Evolutionary conservation across 2,797 vertebrate species (phyloP).

Genomic region (Pempheris klunzingeri): DNA sequence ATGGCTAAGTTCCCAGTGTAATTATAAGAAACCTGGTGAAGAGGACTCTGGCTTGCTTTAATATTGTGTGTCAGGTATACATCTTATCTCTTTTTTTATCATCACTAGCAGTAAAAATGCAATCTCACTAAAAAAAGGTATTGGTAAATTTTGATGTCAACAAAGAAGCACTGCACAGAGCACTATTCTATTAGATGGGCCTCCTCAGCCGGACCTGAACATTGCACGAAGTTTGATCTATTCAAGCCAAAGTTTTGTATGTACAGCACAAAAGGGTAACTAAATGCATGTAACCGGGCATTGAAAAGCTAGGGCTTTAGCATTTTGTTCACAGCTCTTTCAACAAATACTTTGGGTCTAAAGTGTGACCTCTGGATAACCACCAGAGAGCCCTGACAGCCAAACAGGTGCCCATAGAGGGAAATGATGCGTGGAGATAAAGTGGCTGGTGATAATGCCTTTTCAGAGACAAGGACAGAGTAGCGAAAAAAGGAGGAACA

Average conservation of each 20-base stretch:
- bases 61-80: background rate
- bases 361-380: constrained; percentile 23
- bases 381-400: background rate
- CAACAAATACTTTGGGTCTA: constrained; percentile 2
- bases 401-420: constrained; percentile 13
- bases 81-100: background rate
- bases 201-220: background rate
- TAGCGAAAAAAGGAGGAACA: constrained; percentile 35
- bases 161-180: constrained; percentile 1
- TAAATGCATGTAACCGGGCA: background rate
- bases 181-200: background rate
- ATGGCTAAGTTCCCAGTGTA: background rate
- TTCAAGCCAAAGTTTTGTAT: constrained; percentile 9
- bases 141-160: background rate
- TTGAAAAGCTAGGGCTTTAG: background rate
- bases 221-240: background rate
- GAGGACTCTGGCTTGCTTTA: background rate
- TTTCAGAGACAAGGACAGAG: constrained; percentile 57
- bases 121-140: background rate
- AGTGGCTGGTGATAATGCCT: constrained; percentile 20
- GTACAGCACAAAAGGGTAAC: background rate
- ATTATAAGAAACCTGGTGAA: background rate
- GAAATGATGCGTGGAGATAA: constrained; percentile 25
- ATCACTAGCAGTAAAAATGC: background rate
- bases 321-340: background rate